A percentile compares a stretch with the other conserved stretches of the same genome.
These are phyloP conservation scores for Ellobium chinense DNA, from an alignment of 2,888 invertebrate species.

Conservation along the genomic window DNA sequence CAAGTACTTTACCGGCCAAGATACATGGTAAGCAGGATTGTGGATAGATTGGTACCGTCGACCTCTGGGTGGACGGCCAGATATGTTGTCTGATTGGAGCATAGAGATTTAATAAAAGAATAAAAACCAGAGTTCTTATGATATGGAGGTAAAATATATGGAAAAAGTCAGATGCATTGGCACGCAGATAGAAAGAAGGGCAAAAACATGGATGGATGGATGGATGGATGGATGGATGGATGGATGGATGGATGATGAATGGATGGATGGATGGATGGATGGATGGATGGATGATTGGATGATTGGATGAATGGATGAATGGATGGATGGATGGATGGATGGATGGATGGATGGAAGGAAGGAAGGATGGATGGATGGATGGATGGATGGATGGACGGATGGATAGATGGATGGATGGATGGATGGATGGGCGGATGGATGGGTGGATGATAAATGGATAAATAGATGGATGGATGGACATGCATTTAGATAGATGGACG, in stretches of 20 bases:
- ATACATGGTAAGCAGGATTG: no score
- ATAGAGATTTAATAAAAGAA: no score
- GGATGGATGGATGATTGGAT: constrained; percentile 2
- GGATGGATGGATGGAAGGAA: background rate
- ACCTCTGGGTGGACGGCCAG: no score
- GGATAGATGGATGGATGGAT: background rate
- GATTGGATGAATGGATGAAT: background rate
- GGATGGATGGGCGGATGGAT: constrained; percentile 5
- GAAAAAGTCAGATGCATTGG: no score
- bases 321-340: background rate
- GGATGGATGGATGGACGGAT: background rate
- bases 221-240: background rate
- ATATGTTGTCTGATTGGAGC: no score
- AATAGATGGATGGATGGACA: background rate
- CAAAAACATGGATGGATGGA: background rate
- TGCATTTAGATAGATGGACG: background rate
- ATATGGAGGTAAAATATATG: no score
- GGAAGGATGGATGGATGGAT: background rate
- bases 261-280: background rate
- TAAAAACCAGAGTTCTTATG: no score
- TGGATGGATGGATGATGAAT: background rate
- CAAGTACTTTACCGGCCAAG: no score
- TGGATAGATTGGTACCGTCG: no score
- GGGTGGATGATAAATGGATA: background rate
- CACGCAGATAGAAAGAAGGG: background rate